Conservation (phyloP, 2,797 vertebrate genomes). For the Myoxocephalus aenaeus region DNA sequence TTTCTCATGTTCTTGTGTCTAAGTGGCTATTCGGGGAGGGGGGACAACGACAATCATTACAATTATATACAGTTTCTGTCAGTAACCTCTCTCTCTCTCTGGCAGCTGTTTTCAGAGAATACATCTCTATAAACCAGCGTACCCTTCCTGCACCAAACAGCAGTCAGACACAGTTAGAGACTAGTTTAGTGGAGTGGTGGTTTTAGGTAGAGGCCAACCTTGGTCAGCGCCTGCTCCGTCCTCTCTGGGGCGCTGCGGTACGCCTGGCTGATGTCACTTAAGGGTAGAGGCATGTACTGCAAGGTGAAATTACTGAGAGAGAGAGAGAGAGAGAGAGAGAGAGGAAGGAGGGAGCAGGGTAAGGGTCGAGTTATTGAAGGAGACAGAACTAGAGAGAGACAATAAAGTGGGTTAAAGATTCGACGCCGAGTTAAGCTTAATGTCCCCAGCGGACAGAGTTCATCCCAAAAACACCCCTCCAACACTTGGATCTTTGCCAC, state of each 20-base stretch:
- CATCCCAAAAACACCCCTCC: constrained; percentile 65
- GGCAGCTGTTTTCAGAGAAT: background rate
- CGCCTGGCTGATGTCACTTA: constrained; percentile 92
- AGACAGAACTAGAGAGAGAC: constrained; percentile 38
- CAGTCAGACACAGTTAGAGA: background rate
- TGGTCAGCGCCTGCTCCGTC: constrained; percentile 91
- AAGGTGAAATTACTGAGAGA: constrained; percentile 90
- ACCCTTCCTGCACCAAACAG: background rate
- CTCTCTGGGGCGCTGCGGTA: constrained; percentile 91
- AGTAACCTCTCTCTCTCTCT: too few relatives aligned
- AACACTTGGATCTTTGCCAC: constrained; percentile 70
- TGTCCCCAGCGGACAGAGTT: constrained; percentile 57
- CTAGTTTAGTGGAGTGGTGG: too few relatives aligned
- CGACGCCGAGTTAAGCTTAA: constrained; percentile 61
- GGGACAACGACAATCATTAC: too few relatives aligned
- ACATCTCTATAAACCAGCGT: background rate
- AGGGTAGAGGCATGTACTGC: constrained; percentile 93
- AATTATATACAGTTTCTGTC: too few relatives aligned
- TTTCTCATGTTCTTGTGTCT: too few relatives aligned
- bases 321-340: constrained; percentile 33
- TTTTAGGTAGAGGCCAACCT: constrained; percentile 79
- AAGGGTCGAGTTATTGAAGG: constrained; percentile 43
- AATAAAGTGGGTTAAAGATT: constrained; percentile 57
- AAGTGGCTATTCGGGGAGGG: too few relatives aligned
- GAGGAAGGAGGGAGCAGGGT: constrained; percentile 23